Percentiles rank a stretch among this genome's conserved stretches.
phyloP scores from a whole-genome alignment of 2,797 vertebrate species.

The Harpagifer antarcticus region DNA sequence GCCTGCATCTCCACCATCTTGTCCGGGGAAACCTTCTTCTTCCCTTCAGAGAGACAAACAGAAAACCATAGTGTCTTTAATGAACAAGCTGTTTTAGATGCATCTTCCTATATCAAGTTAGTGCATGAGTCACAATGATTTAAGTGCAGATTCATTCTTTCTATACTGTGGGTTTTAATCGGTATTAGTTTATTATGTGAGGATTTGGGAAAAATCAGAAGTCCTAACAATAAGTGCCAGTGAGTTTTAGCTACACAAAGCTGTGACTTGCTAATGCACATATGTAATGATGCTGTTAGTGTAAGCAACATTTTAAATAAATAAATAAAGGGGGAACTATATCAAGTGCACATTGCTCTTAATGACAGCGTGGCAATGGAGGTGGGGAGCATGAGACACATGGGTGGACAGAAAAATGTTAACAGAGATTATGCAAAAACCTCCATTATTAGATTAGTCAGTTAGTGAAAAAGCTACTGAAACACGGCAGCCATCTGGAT shows the following conservation, averaged over 20 bases:
- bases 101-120: not conserved
- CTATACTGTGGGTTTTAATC: not conserved
- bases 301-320: slow-evolving; percentile 13
- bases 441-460: slow-evolving; percentile 17
- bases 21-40: slow-evolving; percentile 97
- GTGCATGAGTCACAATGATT: slow-evolving; percentile 15
- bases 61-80: slow-evolving; percentile 9
- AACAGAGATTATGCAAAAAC: slow-evolving; percentile 2
- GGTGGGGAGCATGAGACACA: slow-evolving; percentile 22
- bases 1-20: slow-evolving; percentile 99
- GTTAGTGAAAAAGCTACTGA: slow-evolving; percentile 35
- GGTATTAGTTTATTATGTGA: slow-evolving; percentile 40
- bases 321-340: not conserved
- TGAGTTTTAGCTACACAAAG: slow-evolving; percentile 7
- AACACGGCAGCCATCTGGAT: slow-evolving; percentile 8
- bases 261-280: slow-evolving; percentile 20
- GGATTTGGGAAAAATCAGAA: not conserved
- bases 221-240: not conserved
- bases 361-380: slow-evolving; percentile 22
- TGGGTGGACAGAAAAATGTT: slow-evolving; percentile 14
- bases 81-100: not conserved
- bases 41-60: slow-evolving; percentile 82
- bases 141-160: slow-evolving; percentile 13
- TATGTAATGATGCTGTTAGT: slow-evolving; percentile 45
- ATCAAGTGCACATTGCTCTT: slow-evolving; percentile 5